Evolutionary conservation across 92 coral and sea anemone species (phyloP).

Genomic region (Nematostella vectensis): DNA sequence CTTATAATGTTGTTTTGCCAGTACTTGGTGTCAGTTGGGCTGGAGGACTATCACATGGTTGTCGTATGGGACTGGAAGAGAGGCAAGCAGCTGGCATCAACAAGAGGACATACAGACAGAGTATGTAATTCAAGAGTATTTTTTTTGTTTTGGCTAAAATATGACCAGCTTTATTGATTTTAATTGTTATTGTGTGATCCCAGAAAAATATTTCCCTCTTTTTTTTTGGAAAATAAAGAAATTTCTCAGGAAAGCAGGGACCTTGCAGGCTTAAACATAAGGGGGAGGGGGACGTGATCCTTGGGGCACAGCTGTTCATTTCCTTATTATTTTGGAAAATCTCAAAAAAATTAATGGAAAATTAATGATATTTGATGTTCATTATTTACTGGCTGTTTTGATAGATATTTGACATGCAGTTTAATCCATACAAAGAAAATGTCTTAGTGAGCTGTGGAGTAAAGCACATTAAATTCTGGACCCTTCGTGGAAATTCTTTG

Average conservation of each 20-base stretch:
- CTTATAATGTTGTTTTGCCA: conserved; percentile 16
- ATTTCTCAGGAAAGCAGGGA: no score
- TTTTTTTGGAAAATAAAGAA: no score
- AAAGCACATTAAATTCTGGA: conserved; percentile 98
- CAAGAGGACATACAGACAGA: conserved; percentile 93
- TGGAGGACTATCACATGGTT: conserved; percentile 89
- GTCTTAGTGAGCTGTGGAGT: conserved; percentile 90
- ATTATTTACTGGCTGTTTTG: background rate
- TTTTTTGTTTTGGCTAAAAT: no score
- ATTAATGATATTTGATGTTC: background rate
- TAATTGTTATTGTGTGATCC: no score
- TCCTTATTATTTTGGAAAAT: no score
- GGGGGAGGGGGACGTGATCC: no score
- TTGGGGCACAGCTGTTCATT: no score
- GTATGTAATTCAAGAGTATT: no score
- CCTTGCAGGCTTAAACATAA: no score
- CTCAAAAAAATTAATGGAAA: no score
- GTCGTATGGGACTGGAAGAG: conserved; percentile 98
- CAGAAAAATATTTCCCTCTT: no score
- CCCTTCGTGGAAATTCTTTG: conserved; percentile 75
- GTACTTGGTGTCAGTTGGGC: conserved; percentile 95
- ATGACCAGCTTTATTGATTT: no score
- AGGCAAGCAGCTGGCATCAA: conserved; percentile 79
- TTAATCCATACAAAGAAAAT: conserved; percentile 77
- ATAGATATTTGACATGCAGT: conserved; percentile 93